Percentiles rank a stretch among this genome's conserved stretches.
Evolutionary conservation across 2,797 vertebrate species (phyloP).

Genomic region (Anguilla obscura): DNA sequence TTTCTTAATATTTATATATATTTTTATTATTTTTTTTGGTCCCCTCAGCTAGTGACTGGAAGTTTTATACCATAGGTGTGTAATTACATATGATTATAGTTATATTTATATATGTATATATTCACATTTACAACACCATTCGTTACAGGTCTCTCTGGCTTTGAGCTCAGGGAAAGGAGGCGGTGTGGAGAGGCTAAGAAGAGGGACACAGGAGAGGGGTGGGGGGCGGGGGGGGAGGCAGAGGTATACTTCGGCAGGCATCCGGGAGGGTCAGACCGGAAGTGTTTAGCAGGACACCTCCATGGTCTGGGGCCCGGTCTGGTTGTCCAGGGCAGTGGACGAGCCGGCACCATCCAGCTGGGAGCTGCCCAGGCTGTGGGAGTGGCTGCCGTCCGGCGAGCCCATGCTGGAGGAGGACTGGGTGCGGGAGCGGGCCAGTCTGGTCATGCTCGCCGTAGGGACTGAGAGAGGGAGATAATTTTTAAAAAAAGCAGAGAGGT

Average conservation of each 20-base stretch:
- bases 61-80: constrained; percentile 45
- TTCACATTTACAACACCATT: constrained; percentile 64
- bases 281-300: constrained; percentile 89
- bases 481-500: neutral
- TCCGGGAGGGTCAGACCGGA: neutral
- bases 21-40: constrained; percentile 42
- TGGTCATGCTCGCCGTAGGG: constrained; percentile 88
- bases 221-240: neutral
- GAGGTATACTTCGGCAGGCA: constrained; percentile 1
- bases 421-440: constrained; percentile 88
- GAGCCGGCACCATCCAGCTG: constrained; percentile 78
- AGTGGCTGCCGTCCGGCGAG: constrained; percentile 85
- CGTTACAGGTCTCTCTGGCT: constrained; percentile 59
- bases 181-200: constrained; percentile 28
- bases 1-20: constrained; percentile 48
- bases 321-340: constrained; percentile 74
- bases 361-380: constrained; percentile 83
- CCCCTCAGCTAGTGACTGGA: constrained; percentile 53
- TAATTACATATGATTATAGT: constrained; percentile 49
- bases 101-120: constrained; percentile 63
- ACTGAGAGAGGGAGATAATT: constrained; percentile 71
- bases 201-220: constrained; percentile 54
- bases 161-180: constrained; percentile 46
- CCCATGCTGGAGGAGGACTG: constrained; percentile 90
- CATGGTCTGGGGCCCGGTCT: constrained; percentile 86